Conservation (phyloP, 2,113 vertebrate species). For the Morone chrysops region DNA sequence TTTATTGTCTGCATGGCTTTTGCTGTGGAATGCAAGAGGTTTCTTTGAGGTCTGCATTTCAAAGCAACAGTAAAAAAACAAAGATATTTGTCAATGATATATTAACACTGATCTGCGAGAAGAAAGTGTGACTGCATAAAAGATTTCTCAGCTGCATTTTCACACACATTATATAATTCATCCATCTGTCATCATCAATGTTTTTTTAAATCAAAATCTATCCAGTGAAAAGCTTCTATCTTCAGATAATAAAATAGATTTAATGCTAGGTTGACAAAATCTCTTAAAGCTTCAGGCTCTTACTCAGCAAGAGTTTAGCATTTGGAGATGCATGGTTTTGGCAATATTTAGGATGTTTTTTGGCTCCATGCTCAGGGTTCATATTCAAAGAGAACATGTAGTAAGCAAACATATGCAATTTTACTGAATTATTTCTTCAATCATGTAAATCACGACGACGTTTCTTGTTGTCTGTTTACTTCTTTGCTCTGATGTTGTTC, state of each 20-base stretch:
- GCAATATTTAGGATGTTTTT: not conserved
- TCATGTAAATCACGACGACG: not conserved
- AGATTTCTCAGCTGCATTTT: constrained; percentile 15
- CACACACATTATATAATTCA: constrained; percentile 28
- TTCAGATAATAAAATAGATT: not conserved
- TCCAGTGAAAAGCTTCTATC: not conserved
- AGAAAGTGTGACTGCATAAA: not conserved
- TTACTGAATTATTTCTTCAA: not conserved
- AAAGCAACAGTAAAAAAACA: not conserved
- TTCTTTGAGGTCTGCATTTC: not conserved
- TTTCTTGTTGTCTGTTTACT: constrained; percentile 3
- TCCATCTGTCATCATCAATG: constrained; percentile 25
- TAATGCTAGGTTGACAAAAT: not conserved
- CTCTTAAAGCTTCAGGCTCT: not conserved
- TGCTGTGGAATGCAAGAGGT: not conserved
- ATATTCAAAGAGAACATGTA: not conserved
- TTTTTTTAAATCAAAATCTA: not conserved
- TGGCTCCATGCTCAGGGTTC: not conserved
- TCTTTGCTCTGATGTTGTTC: constrained; percentile 8
- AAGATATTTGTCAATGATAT: constrained; percentile 4
- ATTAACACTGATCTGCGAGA: constrained; percentile 2
- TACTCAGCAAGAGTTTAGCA: not conserved
- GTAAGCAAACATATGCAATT: not conserved
- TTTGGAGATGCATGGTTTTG: not conserved
- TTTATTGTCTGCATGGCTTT: not conserved